These are phyloP conservation scores for Macrophya alboannulata DNA, from an alignment of 2,888 invertebrate genomes.

Conservation along the genomic window DNA sequence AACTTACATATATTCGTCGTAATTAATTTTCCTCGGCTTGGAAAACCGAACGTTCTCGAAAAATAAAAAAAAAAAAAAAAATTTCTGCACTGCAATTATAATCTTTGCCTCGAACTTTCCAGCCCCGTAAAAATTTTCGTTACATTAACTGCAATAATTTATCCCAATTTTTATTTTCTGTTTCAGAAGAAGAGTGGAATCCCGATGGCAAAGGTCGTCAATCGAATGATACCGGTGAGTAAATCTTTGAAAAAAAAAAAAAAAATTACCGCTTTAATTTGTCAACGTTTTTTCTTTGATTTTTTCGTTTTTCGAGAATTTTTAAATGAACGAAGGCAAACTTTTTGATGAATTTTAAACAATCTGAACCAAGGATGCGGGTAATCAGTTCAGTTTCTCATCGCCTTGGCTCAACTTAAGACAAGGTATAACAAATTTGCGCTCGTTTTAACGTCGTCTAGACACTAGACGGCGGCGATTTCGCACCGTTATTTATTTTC, in stretches of 20 bases:
- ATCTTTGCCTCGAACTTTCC: background rate
- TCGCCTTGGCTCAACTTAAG: background rate
- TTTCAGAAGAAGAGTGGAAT: constrained; percentile 85
- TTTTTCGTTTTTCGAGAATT: background rate
- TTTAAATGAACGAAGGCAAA: background rate
- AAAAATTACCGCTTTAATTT: background rate
- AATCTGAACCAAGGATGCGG: background rate
- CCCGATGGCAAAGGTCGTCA: constrained; percentile 82
- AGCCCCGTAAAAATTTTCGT: background rate
- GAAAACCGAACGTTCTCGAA: too few relatives aligned
- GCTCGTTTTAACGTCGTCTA: constrained; percentile 33
- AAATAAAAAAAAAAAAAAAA: background rate
- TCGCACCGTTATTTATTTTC: background rate
- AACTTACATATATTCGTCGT: too few relatives aligned
- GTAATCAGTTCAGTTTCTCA: background rate
- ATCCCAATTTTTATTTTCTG: constrained; percentile 63
- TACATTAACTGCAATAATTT: background rate
- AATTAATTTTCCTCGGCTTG: too few relatives aligned
- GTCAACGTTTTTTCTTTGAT: background rate
- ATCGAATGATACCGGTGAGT: constrained; percentile 76
- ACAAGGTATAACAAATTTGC: constrained; percentile 1
- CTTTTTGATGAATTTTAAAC: background rate
- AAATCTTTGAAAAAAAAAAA: background rate
- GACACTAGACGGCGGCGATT: background rate
- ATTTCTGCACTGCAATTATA: background rate